phyloP scores from a whole-genome alignment of 2,888 invertebrate genomes.

The Colletes collaris region DNA sequence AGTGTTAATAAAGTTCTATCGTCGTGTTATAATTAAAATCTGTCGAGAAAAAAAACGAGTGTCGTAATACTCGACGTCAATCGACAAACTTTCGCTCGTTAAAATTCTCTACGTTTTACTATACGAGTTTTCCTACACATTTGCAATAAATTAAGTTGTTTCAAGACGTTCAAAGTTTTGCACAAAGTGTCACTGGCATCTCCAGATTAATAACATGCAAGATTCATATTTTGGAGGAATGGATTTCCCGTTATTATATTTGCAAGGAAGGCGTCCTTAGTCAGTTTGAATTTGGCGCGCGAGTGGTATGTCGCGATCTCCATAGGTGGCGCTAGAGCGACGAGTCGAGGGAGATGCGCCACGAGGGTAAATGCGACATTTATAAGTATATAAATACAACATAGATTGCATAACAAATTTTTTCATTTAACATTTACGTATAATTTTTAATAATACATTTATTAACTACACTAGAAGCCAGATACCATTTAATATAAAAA shows the following conservation, averaged over 20 bases:
- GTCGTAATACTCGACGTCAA: background rate
- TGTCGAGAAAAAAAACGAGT: constrained; percentile 8
- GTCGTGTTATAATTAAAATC: constrained; percentile 22
- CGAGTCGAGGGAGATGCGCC: no score
- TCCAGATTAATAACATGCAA: background rate
- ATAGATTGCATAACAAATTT: no score
- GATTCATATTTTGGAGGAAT: background rate
- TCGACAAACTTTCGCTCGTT: background rate
- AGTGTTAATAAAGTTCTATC: constrained; percentile 33
- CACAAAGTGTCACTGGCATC: background rate
- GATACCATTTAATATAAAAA: no score
- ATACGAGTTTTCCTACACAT: background rate
- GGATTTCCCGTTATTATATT: background rate
- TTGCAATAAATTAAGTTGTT: background rate
- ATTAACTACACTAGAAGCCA: no score
- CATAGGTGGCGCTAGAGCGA: no score
- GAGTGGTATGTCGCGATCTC: no score
- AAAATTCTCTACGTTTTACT: constrained; percentile 5
- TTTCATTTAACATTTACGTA: no score
- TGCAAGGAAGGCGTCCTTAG: no score
- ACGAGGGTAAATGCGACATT: no score
- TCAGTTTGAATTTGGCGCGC: no score
- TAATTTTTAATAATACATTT: no score
- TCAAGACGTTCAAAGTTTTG: background rate
- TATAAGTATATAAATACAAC: no score